Evolutionary conservation across 2,888 invertebrate genomes (phyloP).

Genomic region (Xestoiulus laeticollis): DNA sequence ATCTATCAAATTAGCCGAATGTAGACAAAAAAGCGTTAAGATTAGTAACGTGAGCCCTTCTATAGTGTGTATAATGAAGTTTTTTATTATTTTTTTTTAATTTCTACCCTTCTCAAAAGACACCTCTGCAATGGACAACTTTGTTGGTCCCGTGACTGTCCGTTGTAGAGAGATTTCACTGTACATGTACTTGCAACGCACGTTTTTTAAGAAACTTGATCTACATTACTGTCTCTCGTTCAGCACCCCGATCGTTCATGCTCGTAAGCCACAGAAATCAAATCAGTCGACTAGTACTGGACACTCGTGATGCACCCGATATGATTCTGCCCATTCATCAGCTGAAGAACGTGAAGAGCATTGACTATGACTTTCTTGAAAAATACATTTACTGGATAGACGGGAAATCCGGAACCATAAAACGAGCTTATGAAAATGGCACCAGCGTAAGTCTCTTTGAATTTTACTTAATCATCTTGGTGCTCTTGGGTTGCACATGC

Average conservation of each 20-base stretch:
- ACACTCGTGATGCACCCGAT: slow-evolving; percentile 81
- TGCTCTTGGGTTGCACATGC: no score
- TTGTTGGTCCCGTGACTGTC: no score
- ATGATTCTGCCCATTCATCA: slow-evolving; percentile 81
- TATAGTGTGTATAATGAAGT: no score
- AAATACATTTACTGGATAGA: slow-evolving; percentile 81
- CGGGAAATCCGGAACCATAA: slow-evolving; percentile 78
- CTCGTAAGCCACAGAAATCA: slow-evolving; percentile 85
- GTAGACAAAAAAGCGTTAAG: no score
- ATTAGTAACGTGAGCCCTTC: no score
- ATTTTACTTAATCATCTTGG: background rate
- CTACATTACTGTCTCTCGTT: slow-evolving; percentile 58
- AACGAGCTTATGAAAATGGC: slow-evolving; percentile 75
- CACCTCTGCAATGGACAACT: no score
- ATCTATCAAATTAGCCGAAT: no score
- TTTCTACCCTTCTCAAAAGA: no score
- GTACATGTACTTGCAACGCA: no score
- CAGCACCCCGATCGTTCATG: slow-evolving; percentile 86
- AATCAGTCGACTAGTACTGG: slow-evolving; percentile 81
- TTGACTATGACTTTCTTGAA: slow-evolving; percentile 85
- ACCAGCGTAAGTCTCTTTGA: slow-evolving; percentile 61
- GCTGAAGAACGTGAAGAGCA: slow-evolving; percentile 79
- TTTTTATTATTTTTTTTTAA: no score
- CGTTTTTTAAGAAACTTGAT: background rate
- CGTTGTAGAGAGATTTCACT: no score